Evolutionary conservation across 1,140 invertebrate species (phyloP), one percentile per base, ranked within the genome.

Genomic region (Lordiphosa mommai): DNA sequence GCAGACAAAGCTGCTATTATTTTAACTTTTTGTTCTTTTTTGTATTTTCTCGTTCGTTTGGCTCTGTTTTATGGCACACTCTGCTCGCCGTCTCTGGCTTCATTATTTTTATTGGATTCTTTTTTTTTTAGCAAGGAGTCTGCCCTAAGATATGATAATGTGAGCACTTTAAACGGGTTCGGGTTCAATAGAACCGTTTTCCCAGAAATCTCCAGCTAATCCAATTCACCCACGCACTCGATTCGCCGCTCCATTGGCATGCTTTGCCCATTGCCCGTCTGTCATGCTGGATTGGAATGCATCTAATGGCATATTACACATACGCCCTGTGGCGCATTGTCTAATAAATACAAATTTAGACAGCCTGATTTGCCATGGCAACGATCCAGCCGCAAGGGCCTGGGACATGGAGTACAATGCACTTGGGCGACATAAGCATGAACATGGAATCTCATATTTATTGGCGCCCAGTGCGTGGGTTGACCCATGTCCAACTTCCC

Each of bases 271-370:
- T 46, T 38, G 40, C 60, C 71, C 61, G 66, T 76, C 71, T 67
- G 66, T 76, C 71, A 82, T 71, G 71, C 51, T 55, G 50, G 68
- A 53, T 43, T 68, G 76, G 77, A 71, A 76, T 80, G 76, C 76
- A 60, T 68, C 64, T 80, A 80, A 82, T 80, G 67, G 76, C 76
- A 80, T 80, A 80, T 82, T 82, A 84, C 77, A 77, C 77, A 84
- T 84, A 84, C 77, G 77, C 77, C 77, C 77, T 53, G 60, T 84
- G 72, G 77, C 68, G 77, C 68, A 40, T 58, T 61, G 76, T 71
- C 76, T 82, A 82, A 80, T 80, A 80, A 80, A 80, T 80, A 80
- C 76, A 76, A 82, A 82, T 80, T 82, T 80, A 60, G 77, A 80
- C 76, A 76, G 76, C 66, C 51, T 64, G 59, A 77, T 76, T 82